These are phyloP conservation scores for Numenius arquata DNA, from an alignment of 2,113 vertebrate species.

Conservation along the genomic window DNA sequence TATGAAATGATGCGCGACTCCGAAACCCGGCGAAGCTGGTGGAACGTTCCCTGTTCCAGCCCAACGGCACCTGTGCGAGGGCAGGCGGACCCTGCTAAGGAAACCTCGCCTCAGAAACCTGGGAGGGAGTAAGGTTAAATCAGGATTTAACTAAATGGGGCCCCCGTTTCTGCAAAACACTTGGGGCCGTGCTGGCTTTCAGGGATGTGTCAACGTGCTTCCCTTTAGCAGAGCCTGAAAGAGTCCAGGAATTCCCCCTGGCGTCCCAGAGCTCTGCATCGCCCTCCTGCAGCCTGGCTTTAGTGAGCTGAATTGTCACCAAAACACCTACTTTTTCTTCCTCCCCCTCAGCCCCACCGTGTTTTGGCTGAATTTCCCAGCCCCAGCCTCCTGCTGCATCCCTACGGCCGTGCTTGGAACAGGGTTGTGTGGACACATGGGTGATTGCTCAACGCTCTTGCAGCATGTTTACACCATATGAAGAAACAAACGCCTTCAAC, in stretches of 20 bases:
- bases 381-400: accelerated
- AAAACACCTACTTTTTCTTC: background rate
- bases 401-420: background rate
- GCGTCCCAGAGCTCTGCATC: background rate
- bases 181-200: accelerated
- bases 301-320: background rate
- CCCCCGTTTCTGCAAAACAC: background rate
- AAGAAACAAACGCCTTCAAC: background rate
- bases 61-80: accelerated
- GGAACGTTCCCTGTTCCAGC: background rate
- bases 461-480: background rate
- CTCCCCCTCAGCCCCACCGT: accelerated
- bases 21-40: background rate
- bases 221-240: background rate
- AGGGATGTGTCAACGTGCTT: accelerated
- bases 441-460: background rate
- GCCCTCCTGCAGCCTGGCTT: background rate
- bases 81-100: background rate
- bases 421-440: background rate
- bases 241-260: background rate
- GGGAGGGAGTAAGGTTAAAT: background rate
- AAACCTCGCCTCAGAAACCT: background rate
- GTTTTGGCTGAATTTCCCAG: background rate
- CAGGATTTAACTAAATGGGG: background rate
- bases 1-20: background rate